Evolutionary conservation across 1,140 invertebrate genomes (phyloP).

Genomic region (Neodiprion virginianus): DNA sequence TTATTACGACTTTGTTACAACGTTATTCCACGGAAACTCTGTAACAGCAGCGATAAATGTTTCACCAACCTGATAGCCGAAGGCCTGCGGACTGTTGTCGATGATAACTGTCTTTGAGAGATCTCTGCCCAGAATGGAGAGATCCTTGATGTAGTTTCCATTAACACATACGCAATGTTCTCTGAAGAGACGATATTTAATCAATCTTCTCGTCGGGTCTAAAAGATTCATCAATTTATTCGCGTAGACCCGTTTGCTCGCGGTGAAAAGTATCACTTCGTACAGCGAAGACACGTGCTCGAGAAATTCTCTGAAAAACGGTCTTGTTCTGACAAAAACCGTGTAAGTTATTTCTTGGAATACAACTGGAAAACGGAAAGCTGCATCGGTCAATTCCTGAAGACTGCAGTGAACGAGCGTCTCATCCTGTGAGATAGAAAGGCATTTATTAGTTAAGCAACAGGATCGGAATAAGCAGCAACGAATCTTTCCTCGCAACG

Average conservation of each 20-base stretch:
- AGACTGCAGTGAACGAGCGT: conserved; percentile 96
- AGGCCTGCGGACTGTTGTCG: conserved; percentile 92
- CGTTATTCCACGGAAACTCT: conserved; percentile 2
- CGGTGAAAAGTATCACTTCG: conserved; percentile 96
- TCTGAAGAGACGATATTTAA: conserved; percentile 91
- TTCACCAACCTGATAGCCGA: conserved; percentile 81
- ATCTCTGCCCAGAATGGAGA: conserved; percentile 92
- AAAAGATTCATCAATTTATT: conserved; percentile 93
- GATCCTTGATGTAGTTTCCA: conserved; percentile 97
- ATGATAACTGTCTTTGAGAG: conserved; percentile 91
- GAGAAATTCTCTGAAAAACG: conserved; percentile 91
- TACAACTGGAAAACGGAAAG: conserved; percentile 92
- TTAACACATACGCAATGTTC: conserved; percentile 96
- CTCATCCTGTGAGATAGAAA: conserved; percentile 72
- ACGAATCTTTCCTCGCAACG: conserved; percentile 14
- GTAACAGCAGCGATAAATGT: conserved; percentile 12
- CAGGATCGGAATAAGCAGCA: conserved; percentile 26
- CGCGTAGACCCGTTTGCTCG: conserved; percentile 94
- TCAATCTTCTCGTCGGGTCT: conserved; percentile 88
- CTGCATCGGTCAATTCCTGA: conserved; percentile 89
- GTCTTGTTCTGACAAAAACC: conserved; percentile 91
- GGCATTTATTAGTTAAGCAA: conserved; percentile 20
- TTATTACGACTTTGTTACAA: conserved; percentile 9
- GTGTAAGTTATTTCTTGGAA: conserved; percentile 92
- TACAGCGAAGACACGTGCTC: conserved; percentile 88